Base-by-base conservation (phyloP, 2,888 invertebrate species). In the Athalia cordata region DNA sequence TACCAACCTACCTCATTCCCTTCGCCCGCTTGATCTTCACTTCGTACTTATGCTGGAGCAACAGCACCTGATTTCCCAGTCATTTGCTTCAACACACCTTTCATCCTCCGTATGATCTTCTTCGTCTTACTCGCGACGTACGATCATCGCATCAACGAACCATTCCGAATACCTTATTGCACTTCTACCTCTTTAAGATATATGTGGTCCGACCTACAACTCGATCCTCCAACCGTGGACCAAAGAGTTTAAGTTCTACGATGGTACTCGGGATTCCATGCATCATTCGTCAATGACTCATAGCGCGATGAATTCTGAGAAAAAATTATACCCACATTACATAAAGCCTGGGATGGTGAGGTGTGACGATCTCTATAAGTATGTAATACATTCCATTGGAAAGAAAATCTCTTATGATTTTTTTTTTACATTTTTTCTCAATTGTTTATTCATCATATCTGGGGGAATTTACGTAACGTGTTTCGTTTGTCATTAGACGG, bases 201-300 rank as follows among this genome's bases (percentile, higher is more conserved):
- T 59, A 15, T 59, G n/a, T 59, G 5, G n/a, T 11, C 59, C 8
- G 5, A n/a, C 59, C 13, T 59, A 13, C 13, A 13, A 59, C 59
- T 5, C 15, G n/a, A 15, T 29, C 29, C 3, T n/a, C 45, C 65
- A 3, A 49, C 13, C 49, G 13, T 66, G 3, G 3, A 52, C 52
- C 52, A 11, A 7, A 11, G 1, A 11, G 47, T 29, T 66, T 7
- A n/a, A 66, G 13, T 66, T 66, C 68, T 15, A 52, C 29, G 15
- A 11, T 43, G 43, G 15, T 68, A 68, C 50, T 68, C 55, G 52
- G 55, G 68, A 68, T 68, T 68, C 68, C 50, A 68, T 29, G 68
- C 68, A 55, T 68, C 68, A 55, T 68, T 68, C 52, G 68, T 68
- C 52, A 68, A 68, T 68, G 9, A 68, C 68, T 68, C 68, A 43